phyloP scores from a whole-genome alignment of 2,888 invertebrate genomes.

The Polydrusus cervinus region DNA sequence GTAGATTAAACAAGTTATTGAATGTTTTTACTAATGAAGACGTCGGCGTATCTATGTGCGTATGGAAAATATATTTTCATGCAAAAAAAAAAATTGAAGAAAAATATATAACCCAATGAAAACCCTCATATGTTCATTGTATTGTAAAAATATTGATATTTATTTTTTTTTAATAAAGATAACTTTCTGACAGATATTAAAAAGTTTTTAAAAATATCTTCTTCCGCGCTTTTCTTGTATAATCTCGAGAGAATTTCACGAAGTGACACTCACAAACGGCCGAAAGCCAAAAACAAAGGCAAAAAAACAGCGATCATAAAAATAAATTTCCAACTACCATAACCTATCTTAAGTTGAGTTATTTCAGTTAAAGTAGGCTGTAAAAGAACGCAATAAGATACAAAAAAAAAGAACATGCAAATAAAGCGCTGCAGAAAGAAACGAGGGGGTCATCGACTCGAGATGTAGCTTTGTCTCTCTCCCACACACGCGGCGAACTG shows the following conservation, averaged over 20 bases:
- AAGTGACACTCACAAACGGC: slow-evolving; percentile 15
- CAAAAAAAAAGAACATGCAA: slow-evolving; percentile 72
- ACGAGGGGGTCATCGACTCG: slow-evolving; percentile 70
- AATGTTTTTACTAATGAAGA: no score
- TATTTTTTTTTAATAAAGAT: no score
- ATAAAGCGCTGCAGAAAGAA: slow-evolving; percentile 73
- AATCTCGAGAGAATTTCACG: neutral
- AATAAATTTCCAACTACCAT: slow-evolving; percentile 68
- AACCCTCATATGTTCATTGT: no score
- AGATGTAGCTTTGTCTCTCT: slow-evolving; percentile 69
- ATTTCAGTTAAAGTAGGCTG: slow-evolving; percentile 72
- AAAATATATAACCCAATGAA: no score
- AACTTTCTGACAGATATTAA: no score
- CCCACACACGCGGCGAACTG: slow-evolving; percentile 67
- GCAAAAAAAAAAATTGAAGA: no score
- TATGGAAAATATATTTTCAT: no score
- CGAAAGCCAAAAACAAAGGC: slow-evolving; percentile 22
- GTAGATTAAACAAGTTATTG: no score
- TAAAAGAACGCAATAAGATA: slow-evolving; percentile 71
- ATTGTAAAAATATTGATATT: no score
- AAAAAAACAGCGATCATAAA: slow-evolving; percentile 57
- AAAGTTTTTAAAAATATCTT: no score
- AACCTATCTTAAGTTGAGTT: slow-evolving; percentile 71
- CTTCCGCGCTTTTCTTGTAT: neutral
- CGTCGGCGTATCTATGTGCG: no score